Evolutionary conservation across 1,140 invertebrate species (phyloP), one percentile per base, ranked within the genome.

Genomic region (Bombus huntii): DNA sequence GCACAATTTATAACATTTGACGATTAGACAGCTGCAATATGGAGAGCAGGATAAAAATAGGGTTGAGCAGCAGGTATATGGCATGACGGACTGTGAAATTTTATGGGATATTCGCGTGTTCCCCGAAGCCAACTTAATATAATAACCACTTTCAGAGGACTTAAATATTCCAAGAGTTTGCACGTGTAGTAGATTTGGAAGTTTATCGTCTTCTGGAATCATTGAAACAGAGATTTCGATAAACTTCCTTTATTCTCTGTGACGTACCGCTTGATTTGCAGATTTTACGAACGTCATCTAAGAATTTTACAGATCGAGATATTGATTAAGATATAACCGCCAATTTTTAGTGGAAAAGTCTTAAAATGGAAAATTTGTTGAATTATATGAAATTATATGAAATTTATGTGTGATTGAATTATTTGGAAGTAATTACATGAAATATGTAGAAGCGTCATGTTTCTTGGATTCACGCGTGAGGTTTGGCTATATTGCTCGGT

Each of bases 11-110:
- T 88, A 90, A 75, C 79, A 47, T 59, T 25, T 31, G 37, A 74
- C 37, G 59, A 85, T 89, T 86, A 82, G 79, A 90, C 88, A 90
- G 88, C 86, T 90, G 86, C 81, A 88, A 81, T 42, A 3, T 34
- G n/a, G 59, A 53, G 53, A 66, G 53, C 47, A 47, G 18, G 59
- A n/a, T 87, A 90, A 90, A 89, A 90, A 89, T 90, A 90, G 81
- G 6, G 42, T 2, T 57, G 77, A 5, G 34, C 31, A 42, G 37
- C 34, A 25, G 18, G 39, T 82, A 70, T 72, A 81, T 59, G 62
- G 75, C 53, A 72, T 78, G 37, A 47, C 5, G 9, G 5, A 79
- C 47, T 31, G 59, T 73, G 37, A 77, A 62, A 84, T 59, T 53
- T n/a, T 42, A 31, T 28, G 31, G 13, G 53, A 88, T 82, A 88